Evolutionary conservation across 2,888 invertebrate genomes (phyloP).

Genomic region (Leptothorax acervorum): DNA sequence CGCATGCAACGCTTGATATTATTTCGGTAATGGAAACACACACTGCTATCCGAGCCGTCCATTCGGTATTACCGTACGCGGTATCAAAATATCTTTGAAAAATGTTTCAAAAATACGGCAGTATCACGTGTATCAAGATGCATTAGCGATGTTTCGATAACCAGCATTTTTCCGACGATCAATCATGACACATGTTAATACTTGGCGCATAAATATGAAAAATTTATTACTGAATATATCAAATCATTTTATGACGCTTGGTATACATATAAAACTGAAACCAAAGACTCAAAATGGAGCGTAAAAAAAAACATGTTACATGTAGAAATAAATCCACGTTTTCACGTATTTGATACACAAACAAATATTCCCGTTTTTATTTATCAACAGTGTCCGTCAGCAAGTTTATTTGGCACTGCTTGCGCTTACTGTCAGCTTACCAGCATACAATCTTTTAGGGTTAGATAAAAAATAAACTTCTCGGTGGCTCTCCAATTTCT

Average conservation of each 20-base stretch:
- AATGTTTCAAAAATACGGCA: neutral
- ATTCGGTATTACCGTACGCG: neutral
- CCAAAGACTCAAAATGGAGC: neutral
- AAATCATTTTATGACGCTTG: neutral
- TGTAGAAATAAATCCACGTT: neutral
- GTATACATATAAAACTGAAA: neutral
- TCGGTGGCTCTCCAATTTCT: neutral
- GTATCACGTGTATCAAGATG: neutral
- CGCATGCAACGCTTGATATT: slow-evolving; percentile 1
- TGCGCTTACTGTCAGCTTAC: neutral
- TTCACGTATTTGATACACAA: neutral
- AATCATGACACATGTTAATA: neutral
- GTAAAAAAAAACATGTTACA: neutral
- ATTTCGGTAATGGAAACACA: neutral
- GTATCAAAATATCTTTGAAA: slow-evolving; percentile 3
- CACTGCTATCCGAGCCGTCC: neutral
- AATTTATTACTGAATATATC: slow-evolving; percentile 7
- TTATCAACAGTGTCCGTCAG: neutral
- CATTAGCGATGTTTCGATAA: neutral
- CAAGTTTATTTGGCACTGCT: neutral
- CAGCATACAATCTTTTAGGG: neutral
- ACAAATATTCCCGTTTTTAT: neutral
- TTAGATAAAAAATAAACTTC: neutral
- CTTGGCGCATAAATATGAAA: neutral
- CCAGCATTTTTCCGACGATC: neutral